A percentile compares a stretch with the other conserved stretches of the same genome.
These are phyloP conservation scores for Thecocarcelia acutangulata DNA, from an alignment of 2,888 invertebrate genomes.

Conservation along the genomic window DNA sequence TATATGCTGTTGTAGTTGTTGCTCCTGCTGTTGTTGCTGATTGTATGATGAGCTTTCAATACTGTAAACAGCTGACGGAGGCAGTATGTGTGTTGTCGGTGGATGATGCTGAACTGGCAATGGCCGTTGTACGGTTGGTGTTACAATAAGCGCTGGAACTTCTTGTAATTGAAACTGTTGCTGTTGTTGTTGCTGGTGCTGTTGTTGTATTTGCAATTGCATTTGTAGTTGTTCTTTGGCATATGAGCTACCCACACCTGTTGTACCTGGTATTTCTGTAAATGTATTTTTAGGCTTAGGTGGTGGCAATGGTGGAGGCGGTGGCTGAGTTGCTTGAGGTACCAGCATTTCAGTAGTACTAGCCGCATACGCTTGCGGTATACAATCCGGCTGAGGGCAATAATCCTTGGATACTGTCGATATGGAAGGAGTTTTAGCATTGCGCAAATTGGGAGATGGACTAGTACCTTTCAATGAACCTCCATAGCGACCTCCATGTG, in stretches of 20 bases:
- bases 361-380: conserved; percentile 75
- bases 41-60: conserved; percentile 78
- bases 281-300: conserved; percentile 80
- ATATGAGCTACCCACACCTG: conserved; percentile 80
- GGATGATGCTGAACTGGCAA: conserved; percentile 74
- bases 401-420: conserved; percentile 81
- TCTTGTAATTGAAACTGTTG: conserved; percentile 76
- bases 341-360: conserved; percentile 70
- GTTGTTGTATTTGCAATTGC: conserved; percentile 70
- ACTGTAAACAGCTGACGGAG: conserved; percentile 81
- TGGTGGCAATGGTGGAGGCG: conserved; percentile 77
- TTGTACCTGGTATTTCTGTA: conserved; percentile 81
- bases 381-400: conserved; percentile 80
- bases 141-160: conserved; percentile 71
- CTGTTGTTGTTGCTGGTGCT: conserved; percentile 74
- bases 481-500: conserved; percentile 81
- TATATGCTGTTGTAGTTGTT: conserved; percentile 73
- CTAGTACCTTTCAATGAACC: conserved; percentile 80
- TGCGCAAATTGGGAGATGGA: conserved; percentile 81
- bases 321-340: conserved; percentile 70
- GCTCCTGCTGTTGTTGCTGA: conserved; percentile 65
- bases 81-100: conserved; percentile 78
- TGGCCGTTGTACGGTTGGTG: conserved; percentile 71
- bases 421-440: conserved; percentile 81
- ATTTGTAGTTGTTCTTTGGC: conserved; percentile 76